Percentiles rank a stretch among this genome's conserved stretches.
Evolutionary conservation across 2,797 vertebrate species (phyloP).

Genomic region (Rhodeus uyekii): DNA sequence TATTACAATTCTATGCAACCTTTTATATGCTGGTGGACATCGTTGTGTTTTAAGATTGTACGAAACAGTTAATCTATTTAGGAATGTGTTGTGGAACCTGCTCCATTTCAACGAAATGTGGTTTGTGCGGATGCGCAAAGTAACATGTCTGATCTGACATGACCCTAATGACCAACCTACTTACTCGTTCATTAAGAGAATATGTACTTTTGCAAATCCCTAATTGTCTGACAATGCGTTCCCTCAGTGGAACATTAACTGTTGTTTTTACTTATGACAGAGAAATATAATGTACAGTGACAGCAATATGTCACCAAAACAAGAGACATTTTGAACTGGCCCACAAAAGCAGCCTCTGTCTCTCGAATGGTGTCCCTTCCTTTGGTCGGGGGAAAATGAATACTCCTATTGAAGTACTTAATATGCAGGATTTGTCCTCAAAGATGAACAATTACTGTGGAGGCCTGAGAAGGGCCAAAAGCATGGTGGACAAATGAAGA

Average conservation of each 20-base stretch:
- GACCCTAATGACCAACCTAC: background rate
- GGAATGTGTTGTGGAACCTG: background rate
- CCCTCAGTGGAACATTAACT: background rate
- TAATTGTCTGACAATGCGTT: constrained; percentile 3
- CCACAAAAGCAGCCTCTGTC: constrained; percentile 6
- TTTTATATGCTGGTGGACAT: background rate
- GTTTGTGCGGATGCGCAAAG: background rate
- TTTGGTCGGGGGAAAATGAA: constrained; percentile 25
- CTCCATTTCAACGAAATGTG: background rate
- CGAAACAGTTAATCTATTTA: background rate
- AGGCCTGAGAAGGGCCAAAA: constrained; percentile 51
- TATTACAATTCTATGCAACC: background rate
- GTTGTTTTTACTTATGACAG: constrained; percentile 12
- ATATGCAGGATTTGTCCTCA: constrained; percentile 55
- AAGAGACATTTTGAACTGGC: constrained; percentile 20
- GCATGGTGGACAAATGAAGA: constrained; percentile 51
- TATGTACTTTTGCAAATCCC: background rate
- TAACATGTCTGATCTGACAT: background rate
- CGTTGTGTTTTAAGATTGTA: background rate
- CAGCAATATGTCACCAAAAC: constrained; percentile 19
- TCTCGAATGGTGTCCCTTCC: constrained; percentile 7
- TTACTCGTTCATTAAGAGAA: background rate
- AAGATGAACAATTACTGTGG: constrained; percentile 53
- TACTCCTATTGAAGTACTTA: constrained; percentile 47
- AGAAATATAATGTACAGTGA: background rate